Base-by-base conservation (phyloP, 2,888 invertebrate species). In the Pemphredon lugubris region DNA sequence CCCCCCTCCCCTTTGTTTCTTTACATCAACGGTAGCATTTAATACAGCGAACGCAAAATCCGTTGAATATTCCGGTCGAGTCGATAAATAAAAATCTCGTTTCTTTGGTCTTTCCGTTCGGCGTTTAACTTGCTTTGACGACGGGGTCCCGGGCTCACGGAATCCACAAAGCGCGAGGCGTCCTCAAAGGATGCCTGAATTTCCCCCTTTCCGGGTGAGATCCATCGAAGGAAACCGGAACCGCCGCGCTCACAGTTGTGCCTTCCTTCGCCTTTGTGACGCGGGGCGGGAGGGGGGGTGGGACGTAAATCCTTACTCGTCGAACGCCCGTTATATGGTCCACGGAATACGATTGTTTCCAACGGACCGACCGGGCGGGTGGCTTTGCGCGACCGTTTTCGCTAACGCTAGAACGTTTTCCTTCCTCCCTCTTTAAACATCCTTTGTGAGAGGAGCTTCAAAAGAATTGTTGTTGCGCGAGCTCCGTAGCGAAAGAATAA, bases 311-410 rank as follows among this genome's bases (percentile, higher is more conserved):
- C 79, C 64, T 72, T 67, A 70, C 75, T 68, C 47, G 58, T 70
- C 71, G 73, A 81, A 79, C 72, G 77, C 77, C 73, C 77, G 76
- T 80, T 80, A 80, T 75, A 81, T 78, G 75, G 78, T 79, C 78
- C 77, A 68, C 60, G 68, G 75, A 81, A 75, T 77, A 73, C 79
- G 77, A 83, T 84, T 83, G 79, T 84, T 84, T 83, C 74, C 73
- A 75, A 53, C 63, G 60, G 77, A 57, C 70, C 69, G 32, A 50
- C 63, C 21, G n/a, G 50, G 37, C 11, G 18, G 44, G n/a, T n/a
- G n/a, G n/a, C 55, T 68, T 59, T 73, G 42, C 73, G 14, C 64
- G 57, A 55, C 64, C 64, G 67, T 32, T 60, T 61, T 64, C 69
- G 69, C 59, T 66, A 51, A 54, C 57, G 55, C 64, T 50, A 51